phyloP scores from a whole-genome alignment of 2,888 invertebrate genomes.

The Tenthredo mesomela region DNA sequence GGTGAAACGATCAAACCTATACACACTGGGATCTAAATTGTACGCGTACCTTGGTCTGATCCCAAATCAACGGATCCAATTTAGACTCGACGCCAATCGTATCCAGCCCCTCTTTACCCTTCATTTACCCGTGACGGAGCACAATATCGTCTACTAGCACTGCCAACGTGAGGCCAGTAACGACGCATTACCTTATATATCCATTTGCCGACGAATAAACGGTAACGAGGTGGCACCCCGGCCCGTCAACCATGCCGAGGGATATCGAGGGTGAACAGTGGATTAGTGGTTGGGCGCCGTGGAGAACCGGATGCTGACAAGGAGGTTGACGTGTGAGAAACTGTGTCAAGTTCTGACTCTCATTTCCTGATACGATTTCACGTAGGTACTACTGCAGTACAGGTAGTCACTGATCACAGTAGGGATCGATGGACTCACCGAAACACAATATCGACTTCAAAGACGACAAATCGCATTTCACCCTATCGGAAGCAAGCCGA shows the following conservation, averaged over 20 bases:
- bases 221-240: constrained; percentile 53
- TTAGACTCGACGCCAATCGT: constrained; percentile 47
- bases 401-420: not conserved
- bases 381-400: not conserved
- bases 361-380: constrained; percentile 5
- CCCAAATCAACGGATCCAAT: constrained; percentile 49
- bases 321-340: constrained; percentile 16
- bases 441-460: not conserved
- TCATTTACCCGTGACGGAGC: constrained; percentile 44
- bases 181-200: constrained; percentile 53
- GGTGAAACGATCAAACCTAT: constrained; percentile 6
- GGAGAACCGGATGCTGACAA: constrained; percentile 28
- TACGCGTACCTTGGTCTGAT: constrained; percentile 43
- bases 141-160: constrained; percentile 44
- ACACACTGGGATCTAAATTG: constrained; percentile 31
- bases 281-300: constrained; percentile 35
- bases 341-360: constrained; percentile 35
- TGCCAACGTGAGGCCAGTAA: constrained; percentile 48
- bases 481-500: not conserved
- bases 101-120: constrained; percentile 48
- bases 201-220: constrained; percentile 43
- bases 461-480: not conserved
- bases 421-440: not conserved
- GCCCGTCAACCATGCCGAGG: constrained; percentile 26
- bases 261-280: constrained; percentile 40